Evolutionary conservation across 2,113 vertebrate genomes (phyloP).

Genomic region (Piaya cayana): DNA sequence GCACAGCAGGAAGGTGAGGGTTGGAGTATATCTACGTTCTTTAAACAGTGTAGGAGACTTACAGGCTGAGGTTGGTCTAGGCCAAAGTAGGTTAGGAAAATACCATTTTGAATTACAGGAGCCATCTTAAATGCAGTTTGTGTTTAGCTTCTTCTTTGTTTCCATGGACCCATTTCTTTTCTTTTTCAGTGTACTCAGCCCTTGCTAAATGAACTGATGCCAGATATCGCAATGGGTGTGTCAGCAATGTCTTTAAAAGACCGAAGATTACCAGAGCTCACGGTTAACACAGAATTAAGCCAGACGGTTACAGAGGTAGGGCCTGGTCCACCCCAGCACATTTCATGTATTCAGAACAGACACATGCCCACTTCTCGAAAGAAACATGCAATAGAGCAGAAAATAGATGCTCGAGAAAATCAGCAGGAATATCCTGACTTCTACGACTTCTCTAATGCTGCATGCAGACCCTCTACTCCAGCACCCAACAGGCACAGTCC

Average conservation of each 20-base stretch:
- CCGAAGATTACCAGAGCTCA: conserved; percentile 87
- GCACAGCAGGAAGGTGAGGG: not conserved
- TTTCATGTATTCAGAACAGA: conserved; percentile 78
- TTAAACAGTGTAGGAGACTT: not conserved
- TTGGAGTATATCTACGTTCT: not conserved
- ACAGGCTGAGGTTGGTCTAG: not conserved
- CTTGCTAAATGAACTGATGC: conserved; percentile 94
- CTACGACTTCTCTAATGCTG: conserved; percentile 87
- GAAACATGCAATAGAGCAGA: conserved; percentile 90
- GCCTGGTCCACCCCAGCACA: conserved; percentile 78
- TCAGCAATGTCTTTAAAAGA: conserved; percentile 94
- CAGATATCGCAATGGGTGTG: conserved; percentile 96
- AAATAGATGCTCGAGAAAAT: conserved; percentile 80
- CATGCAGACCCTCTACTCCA: conserved; percentile 85
- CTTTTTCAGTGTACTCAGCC: conserved; percentile 87
- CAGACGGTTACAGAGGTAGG: conserved; percentile 74
- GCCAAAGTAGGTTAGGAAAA: not conserved
- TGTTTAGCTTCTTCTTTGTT: not conserved
- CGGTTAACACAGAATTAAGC: conserved; percentile 85
- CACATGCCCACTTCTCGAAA: conserved; percentile 87
- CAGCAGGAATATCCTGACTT: conserved; percentile 92
- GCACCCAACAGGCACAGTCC: conserved; percentile 77
- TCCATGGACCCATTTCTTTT: not conserved
- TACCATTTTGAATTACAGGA: not conserved
- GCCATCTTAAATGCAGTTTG: not conserved